Conservation (phyloP, 2,888 invertebrate species). For the Lymantria dispar region DNA sequence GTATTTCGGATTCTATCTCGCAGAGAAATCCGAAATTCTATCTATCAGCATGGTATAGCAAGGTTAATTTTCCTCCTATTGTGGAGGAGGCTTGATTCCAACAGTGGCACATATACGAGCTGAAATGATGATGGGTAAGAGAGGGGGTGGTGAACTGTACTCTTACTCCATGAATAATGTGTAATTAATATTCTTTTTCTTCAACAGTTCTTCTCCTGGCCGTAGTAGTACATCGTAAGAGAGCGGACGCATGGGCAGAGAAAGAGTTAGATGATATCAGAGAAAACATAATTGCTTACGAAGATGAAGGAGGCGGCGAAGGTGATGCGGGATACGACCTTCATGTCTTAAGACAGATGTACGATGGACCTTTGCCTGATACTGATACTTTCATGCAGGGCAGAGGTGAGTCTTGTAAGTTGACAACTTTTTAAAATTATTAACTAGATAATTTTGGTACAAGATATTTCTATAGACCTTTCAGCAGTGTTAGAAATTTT, state of each 20-base stretch:
- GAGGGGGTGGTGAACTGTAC: no score
- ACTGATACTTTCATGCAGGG: slow-evolving; percentile 78
- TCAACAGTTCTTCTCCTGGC: slow-evolving; percentile 90
- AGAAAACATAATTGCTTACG: slow-evolving; percentile 98
- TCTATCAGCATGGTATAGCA: no score
- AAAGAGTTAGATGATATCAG: slow-evolving; percentile 97
- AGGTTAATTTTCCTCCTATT: no score
- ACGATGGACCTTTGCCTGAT: slow-evolving; percentile 82
- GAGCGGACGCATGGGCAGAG: slow-evolving; percentile 92
- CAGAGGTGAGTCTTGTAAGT: slow-evolving; percentile 58
- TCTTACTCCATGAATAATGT: no score
- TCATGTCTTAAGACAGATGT: slow-evolving; percentile 87
- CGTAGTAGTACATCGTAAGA: slow-evolving; percentile 93
- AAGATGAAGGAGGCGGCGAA: slow-evolving; percentile 99
- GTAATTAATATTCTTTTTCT: slow-evolving; percentile 3
- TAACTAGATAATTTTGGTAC: background rate
- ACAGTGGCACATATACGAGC: no score
- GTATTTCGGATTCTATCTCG: no score
- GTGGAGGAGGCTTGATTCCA: no score
- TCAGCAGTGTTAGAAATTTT: no score
- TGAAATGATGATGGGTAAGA: no score
- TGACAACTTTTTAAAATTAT: background rate
- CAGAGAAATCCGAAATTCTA: no score
- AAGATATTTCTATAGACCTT: no score
- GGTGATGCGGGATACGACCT: slow-evolving; percentile 97